These are phyloP conservation scores for Crocodylus rhombifer DNA, from an alignment of 2,797 vertebrate genomes.

Conservation along the genomic window DNA sequence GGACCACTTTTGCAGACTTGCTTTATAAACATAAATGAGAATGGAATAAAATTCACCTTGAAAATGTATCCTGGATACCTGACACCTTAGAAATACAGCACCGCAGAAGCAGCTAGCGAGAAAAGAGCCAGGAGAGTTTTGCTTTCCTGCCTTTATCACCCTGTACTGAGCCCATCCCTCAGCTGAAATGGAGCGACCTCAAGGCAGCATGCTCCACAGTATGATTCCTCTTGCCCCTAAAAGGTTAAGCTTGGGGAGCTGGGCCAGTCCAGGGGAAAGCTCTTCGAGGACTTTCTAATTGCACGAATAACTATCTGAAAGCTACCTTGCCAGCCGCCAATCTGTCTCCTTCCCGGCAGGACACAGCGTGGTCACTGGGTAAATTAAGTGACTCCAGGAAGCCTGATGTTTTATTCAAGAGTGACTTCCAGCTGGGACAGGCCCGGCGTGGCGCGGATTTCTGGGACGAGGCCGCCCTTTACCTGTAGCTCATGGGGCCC, in stretches of 20 bases:
- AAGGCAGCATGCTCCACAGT: not conserved
- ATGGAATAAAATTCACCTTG: not conserved
- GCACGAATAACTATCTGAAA: slow-evolving; percentile 51
- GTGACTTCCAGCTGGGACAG: slow-evolving; percentile 29
- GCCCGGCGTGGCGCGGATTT: not conserved
- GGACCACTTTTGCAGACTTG: accelerated
- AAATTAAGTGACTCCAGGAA: slow-evolving; percentile 3
- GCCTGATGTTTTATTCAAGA: slow-evolving; percentile 58
- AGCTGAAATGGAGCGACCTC: not conserved
- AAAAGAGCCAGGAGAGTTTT: not conserved
- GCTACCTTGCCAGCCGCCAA: not conserved
- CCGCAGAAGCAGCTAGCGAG: not conserved
- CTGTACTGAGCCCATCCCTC: not conserved
- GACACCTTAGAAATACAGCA: too few relatives aligned
- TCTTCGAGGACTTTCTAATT: slow-evolving; percentile 33
- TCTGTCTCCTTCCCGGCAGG: slow-evolving; percentile 1
- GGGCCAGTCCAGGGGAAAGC: not conserved
- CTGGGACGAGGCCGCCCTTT: not conserved
- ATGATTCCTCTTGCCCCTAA: not conserved
- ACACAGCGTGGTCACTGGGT: not conserved
- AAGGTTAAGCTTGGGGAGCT: not conserved
- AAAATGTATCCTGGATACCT: not conserved
- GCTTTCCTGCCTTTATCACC: not conserved
- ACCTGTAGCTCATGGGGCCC: slow-evolving; percentile 11
- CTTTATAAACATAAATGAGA: not conserved